Base-by-base conservation (phyloP, 2,888 invertebrate genomes). In the Griposia aprilina region DNA sequence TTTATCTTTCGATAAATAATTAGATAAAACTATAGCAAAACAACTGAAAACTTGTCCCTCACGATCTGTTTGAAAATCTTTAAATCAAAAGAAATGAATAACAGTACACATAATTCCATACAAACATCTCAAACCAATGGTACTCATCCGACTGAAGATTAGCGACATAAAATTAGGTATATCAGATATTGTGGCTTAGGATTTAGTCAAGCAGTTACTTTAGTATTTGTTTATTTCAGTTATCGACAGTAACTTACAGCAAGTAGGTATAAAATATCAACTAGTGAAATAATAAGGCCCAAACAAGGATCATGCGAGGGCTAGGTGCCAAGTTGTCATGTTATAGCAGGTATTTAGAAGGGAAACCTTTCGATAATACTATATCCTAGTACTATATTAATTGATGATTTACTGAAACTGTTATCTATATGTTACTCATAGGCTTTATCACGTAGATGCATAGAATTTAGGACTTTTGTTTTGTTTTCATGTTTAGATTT, bases 1-100 rank as follows among this genome's bases (percentile, higher is more conserved):
- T 63, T 62, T 62, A 77, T 79, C 67, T 68, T 48, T 55, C 15
- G 62, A 67, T 82, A 75, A 62, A 36, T 75, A 80, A 50, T 70
- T 59, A 17, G 26, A 48, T 36, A 79, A 80, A 66, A 20, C 23
- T 62, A 50, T 72, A 63, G 50, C 13, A 7, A 10, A 48, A 74
- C 59, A 36, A 55, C 52, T 50, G 1, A 36, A 65, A n/a, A 48
- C 11, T 8, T 1, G 13, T 4, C 45, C n/a, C 23, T 71, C 20
- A 7, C 7, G 52, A 23, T 74, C 11, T 57, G n/a, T 59, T 41
- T 26, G 10, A 57, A 68, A 67, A 17, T 3, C 0, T 8, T n/a
- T 6, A n/a, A 48, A n/a, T 30, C 1, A 26, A 36, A 23, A 26
- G 1, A 36, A 50, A 36, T 30, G 50, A 50, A 36, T 36, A 2